Conservation (phyloP, 2,113 vertebrate genomes). For the Brienomyrus brachyistius region DNA sequence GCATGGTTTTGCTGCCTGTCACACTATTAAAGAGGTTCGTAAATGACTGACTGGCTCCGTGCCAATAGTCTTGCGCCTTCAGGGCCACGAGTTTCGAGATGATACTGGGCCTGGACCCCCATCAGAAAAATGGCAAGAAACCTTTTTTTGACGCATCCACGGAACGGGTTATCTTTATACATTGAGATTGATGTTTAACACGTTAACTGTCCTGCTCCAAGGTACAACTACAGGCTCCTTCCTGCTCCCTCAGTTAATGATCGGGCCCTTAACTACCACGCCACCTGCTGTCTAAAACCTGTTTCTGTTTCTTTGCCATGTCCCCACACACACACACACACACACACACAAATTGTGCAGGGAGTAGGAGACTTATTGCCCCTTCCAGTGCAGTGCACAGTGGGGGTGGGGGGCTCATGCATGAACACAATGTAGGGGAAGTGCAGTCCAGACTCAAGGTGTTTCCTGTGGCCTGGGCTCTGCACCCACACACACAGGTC, state of each 20-base stretch:
- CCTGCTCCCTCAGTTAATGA: background rate
- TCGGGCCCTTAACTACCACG: background rate
- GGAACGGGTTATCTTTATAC: too few relatives aligned
- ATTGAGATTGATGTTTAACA: background rate
- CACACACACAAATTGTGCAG: background rate
- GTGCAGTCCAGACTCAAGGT: conserved; percentile 9
- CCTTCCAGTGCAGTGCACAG: background rate
- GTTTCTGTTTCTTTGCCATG: background rate
- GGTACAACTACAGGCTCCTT: background rate
- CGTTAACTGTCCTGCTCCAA: background rate
- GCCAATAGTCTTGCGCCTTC: too few relatives aligned
- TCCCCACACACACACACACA: background rate
- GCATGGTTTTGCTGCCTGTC: too few relatives aligned
- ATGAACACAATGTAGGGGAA: conserved; percentile 19
- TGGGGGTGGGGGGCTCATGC: background rate
- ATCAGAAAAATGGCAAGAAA: background rate
- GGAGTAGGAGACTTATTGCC: background rate
- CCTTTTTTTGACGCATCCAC: background rate
- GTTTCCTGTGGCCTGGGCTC: conserved; percentile 18
- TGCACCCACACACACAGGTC: background rate
- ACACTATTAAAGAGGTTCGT: too few relatives aligned
- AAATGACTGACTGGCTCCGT: too few relatives aligned
- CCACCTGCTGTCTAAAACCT: background rate
- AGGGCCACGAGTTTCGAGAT: background rate
- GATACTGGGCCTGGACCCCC: background rate